These are phyloP conservation scores for Andricus curvator DNA, from an alignment of 2,888 invertebrate species.

Conservation along the genomic window DNA sequence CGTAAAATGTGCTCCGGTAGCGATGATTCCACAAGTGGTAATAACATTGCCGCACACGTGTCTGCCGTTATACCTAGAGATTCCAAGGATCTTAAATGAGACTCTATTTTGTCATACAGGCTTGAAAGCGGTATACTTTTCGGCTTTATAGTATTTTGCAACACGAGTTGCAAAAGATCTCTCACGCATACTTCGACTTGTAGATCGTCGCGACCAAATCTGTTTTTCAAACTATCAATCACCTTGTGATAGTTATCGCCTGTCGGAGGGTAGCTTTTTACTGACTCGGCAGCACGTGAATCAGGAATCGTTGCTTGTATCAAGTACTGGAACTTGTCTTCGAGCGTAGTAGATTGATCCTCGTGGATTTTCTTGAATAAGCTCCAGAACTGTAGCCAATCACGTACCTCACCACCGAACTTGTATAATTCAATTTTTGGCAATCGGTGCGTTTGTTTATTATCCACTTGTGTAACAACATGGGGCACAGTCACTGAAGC, in stretches of 20 bases:
- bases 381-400: conserved; percentile 60
- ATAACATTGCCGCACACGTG: too few relatives aligned
- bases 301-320: conserved; percentile 49
- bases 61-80: too few relatives aligned
- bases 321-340: conserved; percentile 60
- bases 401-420: neutral
- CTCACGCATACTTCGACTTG: conserved; percentile 62
- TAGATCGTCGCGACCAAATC: conserved; percentile 61
- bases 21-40: too few relatives aligned
- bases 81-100: too few relatives aligned
- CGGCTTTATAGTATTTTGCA: conserved; percentile 25
- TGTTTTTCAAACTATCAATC: conserved; percentile 54
- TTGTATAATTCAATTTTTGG: conserved; percentile 50
- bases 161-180: conserved; percentile 63
- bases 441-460: neutral
- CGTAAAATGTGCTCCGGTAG: too few relatives aligned
- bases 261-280: conserved; percentile 57
- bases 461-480: neutral
- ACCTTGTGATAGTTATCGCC: conserved; percentile 59
- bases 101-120: too few relatives aligned
- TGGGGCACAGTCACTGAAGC: too few relatives aligned
- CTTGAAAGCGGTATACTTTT: too few relatives aligned
- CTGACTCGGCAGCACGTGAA: conserved; percentile 55
- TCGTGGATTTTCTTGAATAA: conserved; percentile 59
- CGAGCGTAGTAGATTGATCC: conserved; percentile 42